Conservation (phyloP, 1,140 invertebrate genomes). For the Zaprionus inermis region DNA sequence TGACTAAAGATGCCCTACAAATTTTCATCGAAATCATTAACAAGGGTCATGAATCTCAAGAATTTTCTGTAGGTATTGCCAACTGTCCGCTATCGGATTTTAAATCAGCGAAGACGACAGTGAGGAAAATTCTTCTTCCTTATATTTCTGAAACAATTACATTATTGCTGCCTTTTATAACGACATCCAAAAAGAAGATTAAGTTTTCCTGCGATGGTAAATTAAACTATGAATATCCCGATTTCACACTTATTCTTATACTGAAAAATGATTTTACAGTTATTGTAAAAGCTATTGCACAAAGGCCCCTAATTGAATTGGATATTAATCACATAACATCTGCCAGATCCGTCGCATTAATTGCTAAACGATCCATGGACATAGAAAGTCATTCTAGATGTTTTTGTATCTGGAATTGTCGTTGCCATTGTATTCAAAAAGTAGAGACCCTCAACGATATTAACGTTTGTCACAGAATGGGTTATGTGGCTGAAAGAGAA, state of each 20-base stretch:
- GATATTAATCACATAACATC: not conserved
- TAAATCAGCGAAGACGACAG: constrained; percentile 14
- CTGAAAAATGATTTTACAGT: constrained; percentile 25
- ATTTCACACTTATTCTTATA: not conserved
- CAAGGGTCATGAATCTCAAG: constrained; percentile 46
- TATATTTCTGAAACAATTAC: constrained; percentile 53
- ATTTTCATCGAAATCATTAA: constrained; percentile 65
- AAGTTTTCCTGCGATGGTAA: constrained; percentile 61
- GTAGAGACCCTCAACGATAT: constrained; percentile 53
- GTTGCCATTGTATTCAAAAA: constrained; percentile 65
- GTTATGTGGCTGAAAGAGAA: constrained; percentile 17
- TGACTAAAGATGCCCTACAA: constrained; percentile 66
- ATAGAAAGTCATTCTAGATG: constrained; percentile 60
- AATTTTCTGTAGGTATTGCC: constrained; percentile 49
- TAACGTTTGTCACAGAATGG: constrained; percentile 57
- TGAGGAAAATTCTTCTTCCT: constrained; percentile 37
- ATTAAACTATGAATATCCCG: not conserved
- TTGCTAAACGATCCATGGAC: constrained; percentile 46
- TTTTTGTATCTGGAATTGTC: constrained; percentile 69
- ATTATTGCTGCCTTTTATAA: constrained; percentile 56
- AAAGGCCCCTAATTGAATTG: not conserved
- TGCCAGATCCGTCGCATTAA: not conserved
- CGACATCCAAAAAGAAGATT: constrained; percentile 35
- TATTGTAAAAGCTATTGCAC: constrained; percentile 22
- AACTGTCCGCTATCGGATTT: constrained; percentile 44